Percentiles rank a stretch among this genome's conserved stretches.
These are phyloP conservation scores for Gorsachius goisagi DNA, from an alignment of 2,113 vertebrate species.

Conservation along the genomic window DNA sequence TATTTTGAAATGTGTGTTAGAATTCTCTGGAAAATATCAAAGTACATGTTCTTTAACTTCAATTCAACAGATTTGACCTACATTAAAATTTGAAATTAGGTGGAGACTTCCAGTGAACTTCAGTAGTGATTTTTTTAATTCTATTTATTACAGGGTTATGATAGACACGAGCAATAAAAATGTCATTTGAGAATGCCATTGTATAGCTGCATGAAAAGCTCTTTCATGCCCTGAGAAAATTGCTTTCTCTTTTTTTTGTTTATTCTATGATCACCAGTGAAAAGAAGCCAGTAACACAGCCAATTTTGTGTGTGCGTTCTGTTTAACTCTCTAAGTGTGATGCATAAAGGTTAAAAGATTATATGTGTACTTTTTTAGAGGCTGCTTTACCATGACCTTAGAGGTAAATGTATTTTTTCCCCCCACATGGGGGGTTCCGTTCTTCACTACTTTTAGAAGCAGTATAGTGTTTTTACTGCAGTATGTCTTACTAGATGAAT, in stretches of 20 bases:
- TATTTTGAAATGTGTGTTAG: neutral
- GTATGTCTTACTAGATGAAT: neutral
- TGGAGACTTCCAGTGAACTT: neutral
- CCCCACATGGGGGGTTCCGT: neutral
- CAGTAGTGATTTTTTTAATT: neutral
- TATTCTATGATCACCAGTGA: constrained; percentile 1
- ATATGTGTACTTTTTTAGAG: neutral
- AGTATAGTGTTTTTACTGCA: neutral
- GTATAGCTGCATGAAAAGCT: neutral
- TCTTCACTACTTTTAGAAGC: neutral
- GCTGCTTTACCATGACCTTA: neutral
- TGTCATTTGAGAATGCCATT: neutral
- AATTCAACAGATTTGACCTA: neutral
- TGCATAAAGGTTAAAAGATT: neutral
- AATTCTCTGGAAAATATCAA: neutral
- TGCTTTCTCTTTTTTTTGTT: constrained; percentile 7
- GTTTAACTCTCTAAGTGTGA: neutral
- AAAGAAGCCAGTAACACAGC: neutral
- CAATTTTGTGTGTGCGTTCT: neutral
- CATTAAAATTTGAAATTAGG: constrained; percentile 10
- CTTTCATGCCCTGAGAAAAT: constrained; percentile 13
- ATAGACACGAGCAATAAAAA: neutral
- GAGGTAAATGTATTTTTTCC: neutral
- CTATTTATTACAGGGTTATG: neutral
- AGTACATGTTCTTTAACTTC: neutral